Conservation (phyloP, 92 coral and sea anemone genomes). For the Phenganax marumi region DNA sequence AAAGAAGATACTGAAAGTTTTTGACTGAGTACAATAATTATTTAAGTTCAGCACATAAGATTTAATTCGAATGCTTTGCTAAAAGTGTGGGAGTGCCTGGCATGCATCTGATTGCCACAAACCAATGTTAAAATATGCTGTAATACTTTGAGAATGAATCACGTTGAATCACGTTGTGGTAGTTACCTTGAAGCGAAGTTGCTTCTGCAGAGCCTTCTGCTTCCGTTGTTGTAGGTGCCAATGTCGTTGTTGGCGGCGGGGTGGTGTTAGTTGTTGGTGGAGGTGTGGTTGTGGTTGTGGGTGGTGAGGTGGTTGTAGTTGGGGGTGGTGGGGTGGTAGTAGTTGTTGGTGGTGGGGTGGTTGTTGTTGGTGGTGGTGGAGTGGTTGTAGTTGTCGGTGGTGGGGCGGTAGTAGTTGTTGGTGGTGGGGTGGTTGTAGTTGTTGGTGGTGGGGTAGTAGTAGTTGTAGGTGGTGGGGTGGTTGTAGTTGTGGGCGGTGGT, state of each 20-base stretch:
- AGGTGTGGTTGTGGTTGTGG: neutral
- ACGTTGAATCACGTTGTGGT: neutral
- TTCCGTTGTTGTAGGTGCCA: neutral
- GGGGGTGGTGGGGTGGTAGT: neutral
- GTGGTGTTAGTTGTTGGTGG: neutral
- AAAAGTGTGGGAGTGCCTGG: neutral
- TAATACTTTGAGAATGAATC: neutral
- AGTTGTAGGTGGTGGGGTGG: too few relatives aligned
- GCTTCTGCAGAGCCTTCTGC: neutral
- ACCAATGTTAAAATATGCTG: neutral
- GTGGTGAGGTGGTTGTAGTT: neutral
- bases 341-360: neutral
- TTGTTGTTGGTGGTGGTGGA: too few relatives aligned
- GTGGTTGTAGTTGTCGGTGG: too few relatives aligned
- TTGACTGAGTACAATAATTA: neutral
- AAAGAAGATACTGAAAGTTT: slow-evolving; percentile 2
- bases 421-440: too few relatives aligned
- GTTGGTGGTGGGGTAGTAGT: too few relatives aligned
- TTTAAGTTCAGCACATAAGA: neutral
- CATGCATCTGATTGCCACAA: neutral
- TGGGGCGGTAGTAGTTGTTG: too few relatives aligned
- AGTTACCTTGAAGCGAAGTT: neutral
- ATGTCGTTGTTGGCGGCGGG: slow-evolving; percentile 1
- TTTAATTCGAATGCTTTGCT: neutral
- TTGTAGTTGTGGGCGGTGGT: neutral